Conservation (phyloP, 2,113 vertebrate species). For the Phaetusa simplex region DNA sequence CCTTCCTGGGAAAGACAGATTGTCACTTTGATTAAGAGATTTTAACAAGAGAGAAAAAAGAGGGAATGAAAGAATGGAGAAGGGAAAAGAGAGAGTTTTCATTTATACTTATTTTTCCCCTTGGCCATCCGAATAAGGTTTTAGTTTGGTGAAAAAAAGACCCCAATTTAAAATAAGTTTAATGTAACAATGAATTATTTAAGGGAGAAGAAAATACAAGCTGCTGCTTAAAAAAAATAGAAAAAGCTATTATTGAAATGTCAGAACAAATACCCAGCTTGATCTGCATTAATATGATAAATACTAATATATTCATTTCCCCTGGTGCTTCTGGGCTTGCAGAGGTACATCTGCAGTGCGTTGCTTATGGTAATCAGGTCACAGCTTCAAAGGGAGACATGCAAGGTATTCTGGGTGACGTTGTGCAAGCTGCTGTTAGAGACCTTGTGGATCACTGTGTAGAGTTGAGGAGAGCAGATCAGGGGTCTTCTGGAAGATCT, state of each 20-base stretch:
- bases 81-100: neutral
- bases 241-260: slow-evolving; percentile 65
- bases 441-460: neutral
- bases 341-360: slow-evolving; percentile 26
- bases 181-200: slow-evolving; percentile 64
- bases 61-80: neutral
- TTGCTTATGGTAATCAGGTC: slow-evolving; percentile 61
- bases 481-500: neutral
- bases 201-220: slow-evolving; percentile 39
- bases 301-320: slow-evolving; percentile 63
- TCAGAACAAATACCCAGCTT: slow-evolving; percentile 63
- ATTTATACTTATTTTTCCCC: slow-evolving; percentile 6
- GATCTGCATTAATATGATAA: slow-evolving; percentile 64
- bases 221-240: slow-evolving; percentile 20
- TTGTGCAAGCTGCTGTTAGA: neutral
- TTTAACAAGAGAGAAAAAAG: slow-evolving; percentile 8
- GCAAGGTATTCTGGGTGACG: slow-evolving; percentile 9
- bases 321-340: slow-evolving; percentile 47
- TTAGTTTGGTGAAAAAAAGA: slow-evolving; percentile 20
- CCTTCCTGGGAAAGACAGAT: slow-evolving; percentile 66
- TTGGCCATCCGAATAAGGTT: slow-evolving; percentile 44
- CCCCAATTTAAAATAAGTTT: slow-evolving; percentile 45
- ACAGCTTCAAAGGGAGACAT: slow-evolving; percentile 43
- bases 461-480: neutral
- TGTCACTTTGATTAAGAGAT: slow-evolving; percentile 73